Evolutionary conservation across 2,113 vertebrate species (phyloP), one percentile per base, ranked within the genome.

Genomic region (Peromyscus californicus): DNA sequence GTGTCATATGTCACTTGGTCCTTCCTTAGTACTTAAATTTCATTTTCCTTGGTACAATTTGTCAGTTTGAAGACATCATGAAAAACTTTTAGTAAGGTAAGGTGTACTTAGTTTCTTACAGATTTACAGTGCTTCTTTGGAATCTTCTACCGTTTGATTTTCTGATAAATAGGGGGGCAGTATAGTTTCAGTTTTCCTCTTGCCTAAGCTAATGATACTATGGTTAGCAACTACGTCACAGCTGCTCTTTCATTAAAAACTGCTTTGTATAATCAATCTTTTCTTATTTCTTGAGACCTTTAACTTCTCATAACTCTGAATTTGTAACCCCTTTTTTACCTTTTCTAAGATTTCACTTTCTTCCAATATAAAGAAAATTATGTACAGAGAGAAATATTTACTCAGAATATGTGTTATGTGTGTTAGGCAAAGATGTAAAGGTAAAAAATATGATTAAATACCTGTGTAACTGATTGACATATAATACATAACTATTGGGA

Each of bases 181-280:
- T 31, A 57, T 12, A 65, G 36, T 94, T 61, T 11, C 61, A 5
- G 39, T 31, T 10, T 39, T 54, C 39, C 76, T 61, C 10, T 39
- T 29, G 22, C 70, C 42, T 57, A 31, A 75, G 15, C 92, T 79
- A 33, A 11, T 3, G 59, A 7, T 2, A 19, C 21, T 7, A 36
- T 36, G 42, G 17, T 54, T 15, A 17, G 26, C 72, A 96, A 16
- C 39, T n/a, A 3, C 57, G 8, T 26, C 7, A 31, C 7, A n/a
- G 10, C 39, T 33, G 11, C 5, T 9, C 15, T 10, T 11, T 80
- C 29, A 65, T 24, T 70, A 42, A 84, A 36, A 36, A 29, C 3
- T 42, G 0, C 1, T 84, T 7, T 33, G 0, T 31, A 31, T 19
- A 42, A 51, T 3, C 3, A 16, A 7, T 72, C 3, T 1, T 11